Conservation (phyloP, 2,888 invertebrate species). For the Tupiocoris notatus region DNA sequence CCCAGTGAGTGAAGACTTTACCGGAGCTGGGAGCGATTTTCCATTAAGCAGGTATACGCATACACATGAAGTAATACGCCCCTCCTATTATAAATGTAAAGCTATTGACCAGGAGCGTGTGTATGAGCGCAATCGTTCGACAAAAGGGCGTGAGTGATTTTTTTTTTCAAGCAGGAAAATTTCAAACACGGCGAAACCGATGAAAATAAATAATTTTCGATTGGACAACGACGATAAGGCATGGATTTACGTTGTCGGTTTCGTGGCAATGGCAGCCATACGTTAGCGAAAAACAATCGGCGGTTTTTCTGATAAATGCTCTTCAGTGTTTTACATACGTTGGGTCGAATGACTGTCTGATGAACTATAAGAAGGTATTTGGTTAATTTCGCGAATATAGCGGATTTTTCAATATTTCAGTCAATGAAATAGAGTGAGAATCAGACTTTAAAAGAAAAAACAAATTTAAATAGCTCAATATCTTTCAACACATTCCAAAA, state of each 20-base stretch:
- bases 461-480: no score
- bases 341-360: no score
- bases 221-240: neutral
- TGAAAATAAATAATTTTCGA: conserved; percentile 2
- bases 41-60: neutral
- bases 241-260: neutral
- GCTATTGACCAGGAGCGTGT: neutral
- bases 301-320: neutral
- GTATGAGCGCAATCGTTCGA: neutral
- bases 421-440: no score
- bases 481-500: no score
- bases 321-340: neutral
- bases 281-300: neutral
- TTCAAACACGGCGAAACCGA: neutral
- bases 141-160: neutral
- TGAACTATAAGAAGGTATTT: no score
- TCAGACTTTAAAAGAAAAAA: no score
- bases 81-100: neutral
- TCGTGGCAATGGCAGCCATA: neutral
- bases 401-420: no score
- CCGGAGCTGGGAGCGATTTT: neutral
- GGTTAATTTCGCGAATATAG: no score
- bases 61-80: neutral
- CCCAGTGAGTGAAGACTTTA: neutral
- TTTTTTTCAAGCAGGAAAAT: neutral